Percentiles rank a stretch among this genome's conserved stretches.
These are phyloP conservation scores for human DNA, from an alignment of 2,113 vertebrate species.

Conservation along the genomic window GRCh38 chrX:150473501-150474000, in stretches of 20 bases:
- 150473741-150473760: neutral
- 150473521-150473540: neutral
- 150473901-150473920: constrained; percentile 9
- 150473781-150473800: constrained; percentile 4
- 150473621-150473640: neutral
- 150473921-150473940: constrained; percentile 44
- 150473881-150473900: constrained; percentile 64
- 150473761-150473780: constrained; percentile 10
- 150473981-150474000: constrained; percentile 4
- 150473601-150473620: neutral
- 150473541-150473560: neutral
- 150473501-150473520: neutral
- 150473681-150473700: constrained; percentile 2
- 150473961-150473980: neutral
- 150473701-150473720: constrained; percentile 26
- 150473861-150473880: neutral
- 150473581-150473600: neutral
- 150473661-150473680: constrained; percentile 40
- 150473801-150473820: constrained; percentile 49
- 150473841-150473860: constrained; percentile 69
- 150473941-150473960: neutral
- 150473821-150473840: constrained; percentile 53
- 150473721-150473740: neutral
- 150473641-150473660: neutral
- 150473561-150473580: neutral